Evolutionary conservation across 2,113 vertebrate species (phyloP).

Genomic region (Pluvialis apricaria): DNA sequence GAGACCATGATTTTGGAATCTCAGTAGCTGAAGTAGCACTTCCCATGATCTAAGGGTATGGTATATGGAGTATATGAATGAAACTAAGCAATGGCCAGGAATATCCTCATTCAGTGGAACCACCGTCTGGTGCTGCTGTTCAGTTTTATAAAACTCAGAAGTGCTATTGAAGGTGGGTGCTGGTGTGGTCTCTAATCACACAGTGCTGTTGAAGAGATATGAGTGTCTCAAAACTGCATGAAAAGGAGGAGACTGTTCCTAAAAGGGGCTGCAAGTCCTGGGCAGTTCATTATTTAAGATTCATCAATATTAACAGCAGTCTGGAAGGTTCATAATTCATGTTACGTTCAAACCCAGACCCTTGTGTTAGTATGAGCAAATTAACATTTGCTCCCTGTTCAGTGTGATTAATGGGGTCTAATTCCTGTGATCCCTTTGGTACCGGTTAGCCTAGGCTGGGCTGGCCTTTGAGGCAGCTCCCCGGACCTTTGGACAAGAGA

Average conservation of each 20-base stretch:
- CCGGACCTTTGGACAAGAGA: background rate
- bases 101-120: background rate
- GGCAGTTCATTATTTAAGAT: background rate
- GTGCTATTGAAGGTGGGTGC: background rate
- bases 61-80: background rate
- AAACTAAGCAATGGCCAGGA: background rate
- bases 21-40: background rate
- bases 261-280: background rate
- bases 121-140: background rate
- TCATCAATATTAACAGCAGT: background rate
- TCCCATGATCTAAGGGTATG: background rate
- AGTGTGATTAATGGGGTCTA: background rate
- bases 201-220: background rate
- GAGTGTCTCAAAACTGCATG: background rate
- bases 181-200: background rate
- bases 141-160: background rate
- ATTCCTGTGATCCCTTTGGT: background rate
- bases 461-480: background rate
- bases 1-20: background rate
- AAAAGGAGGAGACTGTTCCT: background rate
- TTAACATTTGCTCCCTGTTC: background rate
- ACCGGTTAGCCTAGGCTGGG: background rate
- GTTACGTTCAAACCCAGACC: background rate
- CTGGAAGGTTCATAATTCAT: background rate
- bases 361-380: background rate